A percentile compares a stretch with the other conserved stretches of the same genome.
These are phyloP conservation scores for Neodiprion lecontei DNA, from an alignment of 1,140 invertebrate genomes.

Conservation along the genomic window DNA sequence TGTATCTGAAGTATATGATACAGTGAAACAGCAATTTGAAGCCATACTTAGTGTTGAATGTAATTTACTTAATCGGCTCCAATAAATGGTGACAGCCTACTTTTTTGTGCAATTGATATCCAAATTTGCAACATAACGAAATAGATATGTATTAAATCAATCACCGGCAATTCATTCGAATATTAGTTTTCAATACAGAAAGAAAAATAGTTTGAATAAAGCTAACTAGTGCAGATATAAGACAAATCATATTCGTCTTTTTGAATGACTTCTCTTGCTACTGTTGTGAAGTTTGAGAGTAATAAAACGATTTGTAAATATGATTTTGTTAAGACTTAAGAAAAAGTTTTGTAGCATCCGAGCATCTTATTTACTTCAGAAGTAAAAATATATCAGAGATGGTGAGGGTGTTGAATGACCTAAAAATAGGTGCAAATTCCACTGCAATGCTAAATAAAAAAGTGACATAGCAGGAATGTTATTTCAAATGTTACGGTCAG, in stretches of 20 bases:
- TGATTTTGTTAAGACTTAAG: neutral
- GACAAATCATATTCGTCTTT: neutral
- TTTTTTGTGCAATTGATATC: no score
- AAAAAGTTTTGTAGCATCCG: neutral
- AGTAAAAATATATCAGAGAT: neutral
- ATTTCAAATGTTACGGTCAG: neutral
- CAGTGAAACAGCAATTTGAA: no score
- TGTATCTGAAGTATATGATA: no score
- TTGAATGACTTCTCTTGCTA: neutral
- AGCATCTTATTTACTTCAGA: neutral
- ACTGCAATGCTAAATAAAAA: neutral
- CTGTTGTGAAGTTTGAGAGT: neutral
- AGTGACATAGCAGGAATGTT: neutral
- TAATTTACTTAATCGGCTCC: no score
- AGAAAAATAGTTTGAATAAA: neutral
- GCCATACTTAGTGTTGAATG: no score
- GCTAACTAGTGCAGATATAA: neutral
- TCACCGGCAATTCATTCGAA: neutral
- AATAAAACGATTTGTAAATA: neutral
- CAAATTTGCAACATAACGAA: no score
- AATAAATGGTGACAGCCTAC: no score
- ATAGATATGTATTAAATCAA: no score
- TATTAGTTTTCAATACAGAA: neutral
- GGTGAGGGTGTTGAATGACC: neutral
- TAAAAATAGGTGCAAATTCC: slow-evolving; percentile 5